Evolutionary conservation across 2,797 vertebrate species (phyloP).

Genomic region (Tolypeutes matacus): DNA sequence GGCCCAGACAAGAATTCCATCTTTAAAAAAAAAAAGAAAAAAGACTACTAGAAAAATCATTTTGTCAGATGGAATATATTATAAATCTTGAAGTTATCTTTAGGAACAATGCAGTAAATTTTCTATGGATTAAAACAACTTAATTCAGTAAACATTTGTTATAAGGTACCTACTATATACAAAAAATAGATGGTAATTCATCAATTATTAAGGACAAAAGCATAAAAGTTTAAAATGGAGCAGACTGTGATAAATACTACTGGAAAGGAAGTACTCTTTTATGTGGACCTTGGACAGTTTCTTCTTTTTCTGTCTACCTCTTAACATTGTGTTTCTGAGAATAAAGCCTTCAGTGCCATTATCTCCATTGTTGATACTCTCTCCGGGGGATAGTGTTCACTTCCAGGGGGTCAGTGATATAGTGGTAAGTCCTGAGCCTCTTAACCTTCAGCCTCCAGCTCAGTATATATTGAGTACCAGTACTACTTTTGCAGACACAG

Average conservation of each 20-base stretch:
- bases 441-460: background rate
- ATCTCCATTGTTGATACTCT: background rate
- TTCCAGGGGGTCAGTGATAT: background rate
- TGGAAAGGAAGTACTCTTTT: background rate
- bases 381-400: background rate
- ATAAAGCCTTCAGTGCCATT: background rate
- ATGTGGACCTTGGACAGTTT: background rate
- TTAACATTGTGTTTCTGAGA: background rate
- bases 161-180: background rate
- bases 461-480: background rate
- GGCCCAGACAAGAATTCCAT: background rate
- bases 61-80: conserved; percentile 28
- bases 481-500: background rate
- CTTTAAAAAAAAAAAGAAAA: background rate
- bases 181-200: background rate
- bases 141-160: background rate
- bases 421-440: background rate
- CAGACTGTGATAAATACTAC: background rate
- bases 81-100: background rate
- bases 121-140: background rate
- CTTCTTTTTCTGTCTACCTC: background rate
- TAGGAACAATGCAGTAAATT: background rate
- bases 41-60: background rate
- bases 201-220: background rate
- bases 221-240: conserved; percentile 3